Base-by-base conservation (phyloP, 2,888 invertebrate genomes). In the Philhelius pedissequus region DNA sequence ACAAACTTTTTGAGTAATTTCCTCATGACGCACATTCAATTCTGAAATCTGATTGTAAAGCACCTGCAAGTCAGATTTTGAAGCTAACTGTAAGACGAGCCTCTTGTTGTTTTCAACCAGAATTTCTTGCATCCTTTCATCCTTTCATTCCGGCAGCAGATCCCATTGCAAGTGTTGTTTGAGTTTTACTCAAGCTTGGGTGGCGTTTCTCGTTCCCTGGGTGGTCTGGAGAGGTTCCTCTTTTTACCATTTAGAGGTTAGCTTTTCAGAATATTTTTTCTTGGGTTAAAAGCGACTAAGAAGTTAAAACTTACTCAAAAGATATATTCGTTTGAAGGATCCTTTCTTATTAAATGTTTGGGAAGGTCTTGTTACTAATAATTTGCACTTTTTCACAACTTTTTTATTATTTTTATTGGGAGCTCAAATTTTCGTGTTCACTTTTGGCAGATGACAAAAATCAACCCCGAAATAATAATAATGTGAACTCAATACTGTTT, bases 1-100 rank as follows among this genome's bases (percentile, higher is more conserved):
- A 25, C 4, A 2, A 22, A 70, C 58, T 43, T 70, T 71, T 58
- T 25, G 32, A 2, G 13, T 5, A 13, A 60, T n/a, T 60, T 71
- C 50, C 38, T 71, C 45, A 3, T 70, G 71, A 11, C 60, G 50
- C 71, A 60, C 18, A 20, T 11, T 52, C 13, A 71, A 11, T 5
- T 32, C 60, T 13, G 27, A 38, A 5, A 60, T 60, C 38, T 71
- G 70, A 15, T 58, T 58, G 27, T 6, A 40, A 15, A 68, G 11
- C n/a, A 38, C 11, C 20, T 54, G 70, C 27, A 71, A 13, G 58
- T 48, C 70, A 25, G 70, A 3, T 35, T 45, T 71, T 48, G 70
- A 71, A 15, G 58, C 25, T 4, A 69, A 13, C n/a, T 56, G 45
- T 45, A 56, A 32, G 9, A 70, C 56, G 6, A 70, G 56, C 5